Conservation (phyloP, 2,113 vertebrate species). For the Aspiorhynchus laticeps region DNA sequence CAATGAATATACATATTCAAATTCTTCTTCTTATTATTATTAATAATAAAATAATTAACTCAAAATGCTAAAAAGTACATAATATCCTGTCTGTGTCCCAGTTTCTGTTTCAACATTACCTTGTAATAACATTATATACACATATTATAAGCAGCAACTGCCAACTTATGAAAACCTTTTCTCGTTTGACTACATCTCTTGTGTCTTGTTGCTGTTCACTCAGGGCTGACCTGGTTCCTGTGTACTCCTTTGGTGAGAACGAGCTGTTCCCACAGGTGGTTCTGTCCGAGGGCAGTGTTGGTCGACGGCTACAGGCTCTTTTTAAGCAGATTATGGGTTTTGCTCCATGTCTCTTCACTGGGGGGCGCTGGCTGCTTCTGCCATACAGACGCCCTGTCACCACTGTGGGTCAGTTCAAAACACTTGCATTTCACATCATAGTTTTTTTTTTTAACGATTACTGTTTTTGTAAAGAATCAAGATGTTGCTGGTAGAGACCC, state of each 20-base stretch:
- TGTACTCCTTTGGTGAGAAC: slow-evolving; percentile 85
- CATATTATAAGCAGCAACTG: background rate
- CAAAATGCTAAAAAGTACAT: too few species aligned
- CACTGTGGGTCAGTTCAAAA: slow-evolving; percentile 77
- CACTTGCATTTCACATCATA: background rate
- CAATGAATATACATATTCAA: too few species aligned
- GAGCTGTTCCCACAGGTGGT: slow-evolving; percentile 76
- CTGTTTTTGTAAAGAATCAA: background rate
- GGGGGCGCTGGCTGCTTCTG: slow-evolving; percentile 69
- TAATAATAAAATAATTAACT: too few species aligned
- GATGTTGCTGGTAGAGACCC: background rate
- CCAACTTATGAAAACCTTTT: background rate
- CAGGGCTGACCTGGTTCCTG: slow-evolving; percentile 81
- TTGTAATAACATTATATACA: background rate
- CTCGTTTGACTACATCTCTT: background rate
- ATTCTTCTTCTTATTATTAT: too few species aligned
- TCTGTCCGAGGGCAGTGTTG: slow-evolving; percentile 68
- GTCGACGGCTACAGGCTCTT: slow-evolving; percentile 68
- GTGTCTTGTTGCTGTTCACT: background rate
- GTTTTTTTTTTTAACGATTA: background rate
- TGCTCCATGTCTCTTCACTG: slow-evolving; percentile 80
- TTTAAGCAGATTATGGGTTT: slow-evolving; percentile 78
- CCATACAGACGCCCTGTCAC: slow-evolving; percentile 78
- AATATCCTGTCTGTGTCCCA: too few species aligned
- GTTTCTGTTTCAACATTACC: too few species aligned